Percentiles rank a stretch among this genome's conserved stretches.
Evolutionary conservation across 2,113 vertebrate species (phyloP).

Genomic region (Galeopterus variegatus): DNA sequence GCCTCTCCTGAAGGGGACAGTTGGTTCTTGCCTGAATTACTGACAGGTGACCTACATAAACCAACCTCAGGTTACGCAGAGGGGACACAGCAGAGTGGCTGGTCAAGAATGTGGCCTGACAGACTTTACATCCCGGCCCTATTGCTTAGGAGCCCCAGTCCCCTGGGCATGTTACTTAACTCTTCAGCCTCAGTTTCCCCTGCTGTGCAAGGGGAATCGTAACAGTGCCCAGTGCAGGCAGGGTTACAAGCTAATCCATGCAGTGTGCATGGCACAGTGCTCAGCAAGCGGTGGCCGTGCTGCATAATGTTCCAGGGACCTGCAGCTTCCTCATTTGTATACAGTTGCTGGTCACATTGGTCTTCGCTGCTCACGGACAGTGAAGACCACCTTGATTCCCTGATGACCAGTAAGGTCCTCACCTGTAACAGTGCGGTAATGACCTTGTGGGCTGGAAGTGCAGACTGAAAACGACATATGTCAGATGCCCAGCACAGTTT

Average conservation of each 20-base stretch:
- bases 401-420: neutral
- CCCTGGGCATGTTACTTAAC: neutral
- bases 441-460: neutral
- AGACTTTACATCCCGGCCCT: neutral
- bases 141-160: neutral
- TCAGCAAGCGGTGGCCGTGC: neutral
- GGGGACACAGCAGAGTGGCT: neutral
- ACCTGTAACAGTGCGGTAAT: neutral
- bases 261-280: neutral
- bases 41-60: neutral
- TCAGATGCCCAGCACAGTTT: neutral
- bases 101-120: neutral
- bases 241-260: neutral
- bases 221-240: neutral
- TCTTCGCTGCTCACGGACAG: neutral
- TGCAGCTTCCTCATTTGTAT: neutral
- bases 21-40: neutral
- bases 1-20: neutral
- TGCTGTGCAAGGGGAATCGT: neutral
- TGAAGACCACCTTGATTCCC: neutral
- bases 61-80: neutral
- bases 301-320: neutral
- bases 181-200: neutral
- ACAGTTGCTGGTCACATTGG: neutral
- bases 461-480: neutral